phyloP scores from a whole-genome alignment of 2,797 vertebrate genomes.

The Urophycis tenuis region DNA sequence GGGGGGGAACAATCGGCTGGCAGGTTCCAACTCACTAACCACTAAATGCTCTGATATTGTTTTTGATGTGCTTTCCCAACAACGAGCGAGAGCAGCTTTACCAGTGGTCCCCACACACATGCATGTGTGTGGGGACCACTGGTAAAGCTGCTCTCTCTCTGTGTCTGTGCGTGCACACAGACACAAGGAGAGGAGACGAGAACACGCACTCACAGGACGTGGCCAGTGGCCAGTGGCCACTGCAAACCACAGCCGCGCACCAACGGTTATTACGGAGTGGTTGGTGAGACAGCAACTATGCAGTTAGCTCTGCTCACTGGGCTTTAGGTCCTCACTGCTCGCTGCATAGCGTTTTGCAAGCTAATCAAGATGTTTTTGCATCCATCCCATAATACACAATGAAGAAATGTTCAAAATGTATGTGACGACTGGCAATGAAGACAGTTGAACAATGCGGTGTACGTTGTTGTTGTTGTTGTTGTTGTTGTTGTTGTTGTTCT shows the following conservation, averaged over 20 bases:
- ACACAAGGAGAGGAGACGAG: neutral
- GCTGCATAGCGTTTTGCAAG: no score
- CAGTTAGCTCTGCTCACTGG: neutral
- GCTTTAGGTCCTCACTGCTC: neutral
- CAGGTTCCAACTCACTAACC: no score
- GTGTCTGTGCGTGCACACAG: no score
- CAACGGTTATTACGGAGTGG: neutral
- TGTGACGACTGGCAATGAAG: neutral
- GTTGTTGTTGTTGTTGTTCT: neutral
- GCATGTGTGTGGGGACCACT: no score
- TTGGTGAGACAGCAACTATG: neutral
- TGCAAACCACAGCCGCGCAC: neutral
- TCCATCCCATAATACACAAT: conserved; percentile 14
- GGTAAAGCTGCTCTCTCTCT: no score
- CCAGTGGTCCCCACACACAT: neutral
- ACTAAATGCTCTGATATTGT: no score
- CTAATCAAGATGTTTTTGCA: neutral
- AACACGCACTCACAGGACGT: neutral
- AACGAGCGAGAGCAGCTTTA: conserved; percentile 8
- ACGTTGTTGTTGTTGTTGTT: neutral
- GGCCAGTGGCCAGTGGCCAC: no score
- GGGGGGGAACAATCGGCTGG: no score
- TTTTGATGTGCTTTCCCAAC: neutral
- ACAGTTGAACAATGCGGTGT: no score
- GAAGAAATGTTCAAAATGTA: neutral